These are phyloP conservation scores for Otolemur crassicaudatus DNA, from an alignment of 2,797 vertebrate genomes.

Conservation along the genomic window DNA sequence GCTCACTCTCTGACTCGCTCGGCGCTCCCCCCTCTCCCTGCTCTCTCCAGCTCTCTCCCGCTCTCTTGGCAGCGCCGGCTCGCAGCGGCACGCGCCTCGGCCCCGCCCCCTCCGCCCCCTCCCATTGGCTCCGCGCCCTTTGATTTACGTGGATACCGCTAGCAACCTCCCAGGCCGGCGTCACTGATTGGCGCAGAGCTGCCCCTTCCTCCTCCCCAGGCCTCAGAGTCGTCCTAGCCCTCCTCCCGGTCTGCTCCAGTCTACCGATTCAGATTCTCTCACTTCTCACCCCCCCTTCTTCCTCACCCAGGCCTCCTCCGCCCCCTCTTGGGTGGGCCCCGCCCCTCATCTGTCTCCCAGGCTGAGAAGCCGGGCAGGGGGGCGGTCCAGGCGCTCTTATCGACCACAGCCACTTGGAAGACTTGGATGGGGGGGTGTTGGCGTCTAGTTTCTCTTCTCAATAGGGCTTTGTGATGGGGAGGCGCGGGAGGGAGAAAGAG, in stretches of 20 bases:
- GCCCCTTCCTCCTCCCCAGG: conserved; percentile 61
- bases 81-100: conserved; percentile 92
- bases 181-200: conserved; percentile 88
- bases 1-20: conserved; percentile 85
- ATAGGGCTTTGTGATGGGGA: neutral
- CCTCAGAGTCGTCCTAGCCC: conserved; percentile 37
- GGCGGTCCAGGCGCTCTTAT: conserved; percentile 31
- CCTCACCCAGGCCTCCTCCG: conserved; percentile 16
- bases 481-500: neutral
- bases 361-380: conserved; percentile 16
- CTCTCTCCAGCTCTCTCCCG: conserved; percentile 90
- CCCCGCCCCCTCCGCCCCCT: conserved; percentile 88
- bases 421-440: conserved; percentile 3
- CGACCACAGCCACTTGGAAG: conserved; percentile 73
- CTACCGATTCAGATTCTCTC: conserved; percentile 67
- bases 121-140: conserved; percentile 91
- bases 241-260: conserved; percentile 29
- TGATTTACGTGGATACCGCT: conserved; percentile 94
- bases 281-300: conserved; percentile 31
- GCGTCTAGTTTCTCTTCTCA: conserved; percentile 35
- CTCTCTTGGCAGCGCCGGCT: conserved; percentile 84
- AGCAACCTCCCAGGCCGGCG: conserved; percentile 88
- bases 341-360: conserved; percentile 83
- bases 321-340: conserved; percentile 52
- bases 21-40: conserved; percentile 90